A percentile compares a stretch with the other conserved stretches of the same genome.
These are phyloP conservation scores for Drosophila emarginata DNA, from an alignment of 2,888 invertebrate genomes.

Conservation along the genomic window DNA sequence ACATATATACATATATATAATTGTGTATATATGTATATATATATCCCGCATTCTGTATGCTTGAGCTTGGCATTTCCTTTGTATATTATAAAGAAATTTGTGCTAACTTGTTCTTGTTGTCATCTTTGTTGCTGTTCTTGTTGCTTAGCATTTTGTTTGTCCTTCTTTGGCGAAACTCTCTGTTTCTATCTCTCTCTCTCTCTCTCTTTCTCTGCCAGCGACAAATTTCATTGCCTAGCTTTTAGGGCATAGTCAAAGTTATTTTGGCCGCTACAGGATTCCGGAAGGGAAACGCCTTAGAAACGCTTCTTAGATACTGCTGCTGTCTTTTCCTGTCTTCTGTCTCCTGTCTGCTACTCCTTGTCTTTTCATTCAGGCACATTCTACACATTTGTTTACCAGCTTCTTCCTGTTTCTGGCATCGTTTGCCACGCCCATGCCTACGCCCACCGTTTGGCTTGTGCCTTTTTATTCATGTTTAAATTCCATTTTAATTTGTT, in stretches of 20 bases:
- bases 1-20: slow-evolving; percentile 3
- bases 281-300: slow-evolving; percentile 39
- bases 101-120: slow-evolving; percentile 31
- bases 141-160: slow-evolving; percentile 32
- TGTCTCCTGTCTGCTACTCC: background rate
- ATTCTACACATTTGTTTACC: background rate
- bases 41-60: slow-evolving; percentile 33
- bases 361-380: background rate
- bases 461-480: slow-evolving; percentile 38
- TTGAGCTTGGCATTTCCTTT: slow-evolving; percentile 69
- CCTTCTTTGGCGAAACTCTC: slow-evolving; percentile 26
- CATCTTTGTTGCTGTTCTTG: no score
- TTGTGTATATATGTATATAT: slow-evolving; percentile 38
- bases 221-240: slow-evolving; percentile 56
- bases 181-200: slow-evolving; percentile 42
- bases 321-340: background rate
- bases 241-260: slow-evolving; percentile 46
- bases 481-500: slow-evolving; percentile 71
- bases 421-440: background rate
- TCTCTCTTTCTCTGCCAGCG: background rate
- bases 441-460: slow-evolving; percentile 12
- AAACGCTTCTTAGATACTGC: slow-evolving; percentile 6
- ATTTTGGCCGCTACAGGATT: slow-evolving; percentile 12
- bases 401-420: slow-evolving; percentile 23
- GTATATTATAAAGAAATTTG: slow-evolving; percentile 76